Evolutionary conservation across 2,888 invertebrate genomes (phyloP).

Genomic region (Pristionchus exspectatus): DNA sequence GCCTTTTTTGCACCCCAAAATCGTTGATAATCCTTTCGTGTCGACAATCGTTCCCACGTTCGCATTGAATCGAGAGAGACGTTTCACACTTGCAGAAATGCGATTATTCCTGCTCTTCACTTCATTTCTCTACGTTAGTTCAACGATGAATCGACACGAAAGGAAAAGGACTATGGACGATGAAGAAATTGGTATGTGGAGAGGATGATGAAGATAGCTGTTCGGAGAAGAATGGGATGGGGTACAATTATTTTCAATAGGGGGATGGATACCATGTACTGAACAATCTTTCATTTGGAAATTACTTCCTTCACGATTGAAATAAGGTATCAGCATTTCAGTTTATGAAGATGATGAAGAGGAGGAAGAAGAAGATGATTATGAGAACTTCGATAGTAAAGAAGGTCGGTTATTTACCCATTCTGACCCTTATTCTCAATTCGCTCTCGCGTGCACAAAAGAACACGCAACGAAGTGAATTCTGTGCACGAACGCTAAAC

Average conservation of each 20-base stretch:
- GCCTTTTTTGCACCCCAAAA: not conserved
- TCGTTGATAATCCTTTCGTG: not conserved
- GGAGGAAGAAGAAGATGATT: not conserved
- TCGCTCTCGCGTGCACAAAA: not conserved
- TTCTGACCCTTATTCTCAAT: not conserved
- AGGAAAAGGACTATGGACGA: not conserved
- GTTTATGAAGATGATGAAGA: conserved; percentile 30
- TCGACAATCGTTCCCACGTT: not conserved
- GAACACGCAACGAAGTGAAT: not conserved
- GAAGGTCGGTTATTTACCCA: not conserved
- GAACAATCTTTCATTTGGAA: not conserved
- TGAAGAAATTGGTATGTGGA: not conserved
- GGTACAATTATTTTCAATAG: no score
- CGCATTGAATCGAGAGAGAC: not conserved
- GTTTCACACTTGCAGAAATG: conserved; percentile 11
- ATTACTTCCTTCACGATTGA: no score
- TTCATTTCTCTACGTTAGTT: not conserved
- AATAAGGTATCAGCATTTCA: not conserved
- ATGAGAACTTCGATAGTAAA: not conserved
- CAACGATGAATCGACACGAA: conserved; percentile 1
- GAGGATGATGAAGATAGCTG: no score
- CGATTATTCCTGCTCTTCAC: not conserved
- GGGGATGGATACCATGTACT: not conserved
- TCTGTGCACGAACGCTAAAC: conserved; percentile 4
- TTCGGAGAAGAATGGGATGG: no score